Percentiles rank a stretch among this genome's conserved stretches.
These are phyloP conservation scores for Hemiscyllium ocellatum DNA, from an alignment of 2,113 vertebrate genomes.

Conservation along the genomic window DNA sequence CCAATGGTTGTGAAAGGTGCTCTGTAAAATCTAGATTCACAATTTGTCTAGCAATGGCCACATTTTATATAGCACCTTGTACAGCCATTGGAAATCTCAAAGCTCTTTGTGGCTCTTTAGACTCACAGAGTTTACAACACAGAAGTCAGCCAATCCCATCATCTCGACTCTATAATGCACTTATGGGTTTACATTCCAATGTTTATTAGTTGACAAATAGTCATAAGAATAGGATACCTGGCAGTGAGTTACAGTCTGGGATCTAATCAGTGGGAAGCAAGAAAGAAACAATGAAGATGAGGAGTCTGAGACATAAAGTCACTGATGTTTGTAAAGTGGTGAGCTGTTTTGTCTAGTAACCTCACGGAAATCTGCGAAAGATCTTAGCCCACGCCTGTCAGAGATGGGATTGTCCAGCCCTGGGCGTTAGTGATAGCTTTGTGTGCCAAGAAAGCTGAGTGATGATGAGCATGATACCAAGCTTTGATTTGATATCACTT, in stretches of 20 bases:
- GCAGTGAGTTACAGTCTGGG: background rate
- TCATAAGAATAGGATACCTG: background rate
- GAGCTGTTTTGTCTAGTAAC: slow-evolving; percentile 8
- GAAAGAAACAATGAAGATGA: background rate
- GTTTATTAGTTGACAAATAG: background rate
- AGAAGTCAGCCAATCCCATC: background rate
- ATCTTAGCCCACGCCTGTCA: background rate
- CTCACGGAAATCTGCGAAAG: background rate
- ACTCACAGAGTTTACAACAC: no score
- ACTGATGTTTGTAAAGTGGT: slow-evolving; percentile 17
- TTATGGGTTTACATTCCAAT: background rate
- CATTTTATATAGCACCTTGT: no score
- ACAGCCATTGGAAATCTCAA: no score
- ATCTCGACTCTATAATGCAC: background rate
- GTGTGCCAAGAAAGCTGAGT: slow-evolving; percentile 14
- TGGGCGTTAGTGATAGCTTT: background rate
- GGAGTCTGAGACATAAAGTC: background rate
- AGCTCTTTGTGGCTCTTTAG: no score
- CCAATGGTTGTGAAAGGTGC: no score
- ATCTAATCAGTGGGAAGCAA: slow-evolving; percentile 20
- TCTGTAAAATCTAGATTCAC: no score
- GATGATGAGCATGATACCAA: slow-evolving; percentile 12
- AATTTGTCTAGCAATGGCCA: no score
- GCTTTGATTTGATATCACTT: slow-evolving; percentile 4
- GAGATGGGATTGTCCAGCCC: background rate